These are phyloP conservation scores for Calliphora vomitoria DNA, from an alignment of 2,888 invertebrate genomes.

Conservation along the genomic window DNA sequence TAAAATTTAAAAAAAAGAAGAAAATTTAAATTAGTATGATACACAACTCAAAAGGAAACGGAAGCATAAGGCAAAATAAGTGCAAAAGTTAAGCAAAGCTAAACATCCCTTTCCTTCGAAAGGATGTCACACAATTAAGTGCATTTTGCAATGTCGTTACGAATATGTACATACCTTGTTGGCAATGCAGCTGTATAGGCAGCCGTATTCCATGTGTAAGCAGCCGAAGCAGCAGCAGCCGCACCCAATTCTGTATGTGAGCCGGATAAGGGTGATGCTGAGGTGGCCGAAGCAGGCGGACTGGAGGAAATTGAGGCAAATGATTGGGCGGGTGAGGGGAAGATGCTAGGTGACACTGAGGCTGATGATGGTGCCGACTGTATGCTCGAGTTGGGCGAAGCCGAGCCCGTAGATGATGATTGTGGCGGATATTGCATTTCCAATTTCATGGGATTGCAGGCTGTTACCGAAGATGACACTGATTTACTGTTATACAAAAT, in stretches of 20 bases:
- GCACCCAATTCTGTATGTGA: constrained; percentile 76
- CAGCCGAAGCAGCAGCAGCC: constrained; percentile 80
- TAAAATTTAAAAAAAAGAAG: constrained; percentile 68
- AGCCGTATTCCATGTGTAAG: constrained; percentile 77
- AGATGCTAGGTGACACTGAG: constrained; percentile 83
- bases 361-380: constrained; percentile 83
- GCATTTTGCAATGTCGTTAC: constrained; percentile 36
- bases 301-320: constrained; percentile 82
- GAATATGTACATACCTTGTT: constrained; percentile 80
- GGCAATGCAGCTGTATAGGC: constrained; percentile 76
- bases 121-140: constrained; percentile 59
- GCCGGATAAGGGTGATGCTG: constrained; percentile 78
- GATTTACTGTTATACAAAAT: constrained; percentile 60
- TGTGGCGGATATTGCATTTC: constrained; percentile 84
- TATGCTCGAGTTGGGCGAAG: constrained; percentile 82
- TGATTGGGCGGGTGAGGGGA: constrained; percentile 83
- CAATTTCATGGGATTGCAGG: constrained; percentile 79
- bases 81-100: constrained; percentile 22
- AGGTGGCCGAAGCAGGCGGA: constrained; percentile 77
- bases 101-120: constrained; percentile 56
- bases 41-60: constrained; percentile 38
- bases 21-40: constrained; percentile 56
- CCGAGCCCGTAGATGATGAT: constrained; percentile 84
- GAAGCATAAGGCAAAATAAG: constrained; percentile 14
- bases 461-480: constrained; percentile 66